phyloP scores from a whole-genome alignment of 2,888 invertebrate species.

The Yponomeuta sedellus region DNA sequence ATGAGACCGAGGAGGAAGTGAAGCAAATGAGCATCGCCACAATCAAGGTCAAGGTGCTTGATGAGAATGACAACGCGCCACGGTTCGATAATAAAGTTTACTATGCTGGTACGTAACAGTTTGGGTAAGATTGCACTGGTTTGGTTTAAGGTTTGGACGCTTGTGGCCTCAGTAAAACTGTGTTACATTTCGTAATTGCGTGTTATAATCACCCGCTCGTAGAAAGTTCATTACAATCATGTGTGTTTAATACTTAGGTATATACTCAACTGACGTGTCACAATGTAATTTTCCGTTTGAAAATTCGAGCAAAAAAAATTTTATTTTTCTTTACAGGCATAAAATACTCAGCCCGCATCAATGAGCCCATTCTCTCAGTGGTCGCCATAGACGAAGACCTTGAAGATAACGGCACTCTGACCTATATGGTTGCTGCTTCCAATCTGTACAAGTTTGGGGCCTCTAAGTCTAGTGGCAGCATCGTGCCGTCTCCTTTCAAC shows the following conservation, averaged over 20 bases:
- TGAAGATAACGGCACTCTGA: constrained; percentile 88
- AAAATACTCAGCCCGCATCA: constrained; percentile 85
- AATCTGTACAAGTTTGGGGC: constrained; percentile 88
- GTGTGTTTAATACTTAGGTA: too few relatives aligned
- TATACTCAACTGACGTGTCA: too few relatives aligned
- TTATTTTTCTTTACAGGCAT: constrained; percentile 67
- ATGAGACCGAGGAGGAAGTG: constrained; percentile 40
- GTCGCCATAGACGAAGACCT: constrained; percentile 89
- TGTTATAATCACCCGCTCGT: too few relatives aligned
- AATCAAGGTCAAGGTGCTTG: constrained; percentile 83
- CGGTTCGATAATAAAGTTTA: constrained; percentile 79
- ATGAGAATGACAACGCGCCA: constrained; percentile 92
- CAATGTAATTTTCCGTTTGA: too few relatives aligned
- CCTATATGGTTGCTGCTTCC: constrained; percentile 88
- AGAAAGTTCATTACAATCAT: too few relatives aligned
- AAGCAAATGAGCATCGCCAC: constrained; percentile 83
- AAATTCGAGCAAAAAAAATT: too few relatives aligned
- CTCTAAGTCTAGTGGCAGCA: constrained; percentile 86
- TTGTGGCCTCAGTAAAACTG: too few relatives aligned
- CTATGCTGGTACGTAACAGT: constrained; percentile 74
- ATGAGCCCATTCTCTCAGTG: constrained; percentile 84
- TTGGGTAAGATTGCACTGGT: too few relatives aligned
- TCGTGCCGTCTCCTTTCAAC: constrained; percentile 92
- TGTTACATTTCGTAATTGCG: too few relatives aligned
- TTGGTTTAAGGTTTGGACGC: too few relatives aligned